Evolutionary conservation across 2,113 vertebrate genomes (phyloP).

Genomic region (Himantopus leucocephalus): DNA sequence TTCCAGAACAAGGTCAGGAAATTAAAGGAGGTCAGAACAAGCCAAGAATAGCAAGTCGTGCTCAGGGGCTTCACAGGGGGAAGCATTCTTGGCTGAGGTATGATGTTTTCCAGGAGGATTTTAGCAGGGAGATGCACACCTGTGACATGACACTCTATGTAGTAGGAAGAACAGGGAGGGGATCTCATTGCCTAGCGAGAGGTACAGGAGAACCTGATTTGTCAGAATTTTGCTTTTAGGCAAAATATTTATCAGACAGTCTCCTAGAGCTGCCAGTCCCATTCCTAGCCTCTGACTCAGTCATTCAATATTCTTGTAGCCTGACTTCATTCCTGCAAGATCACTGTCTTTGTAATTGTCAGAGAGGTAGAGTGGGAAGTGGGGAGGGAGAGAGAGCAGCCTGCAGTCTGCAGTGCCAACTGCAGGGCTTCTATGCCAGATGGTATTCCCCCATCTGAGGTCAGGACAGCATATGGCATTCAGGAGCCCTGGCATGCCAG

Average conservation of each 20-base stretch:
- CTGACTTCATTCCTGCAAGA: conserved; percentile 46
- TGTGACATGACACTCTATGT: neutral
- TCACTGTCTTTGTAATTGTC: neutral
- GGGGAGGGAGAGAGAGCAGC: neutral
- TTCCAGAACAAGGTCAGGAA: conserved; percentile 50
- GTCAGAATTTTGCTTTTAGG: conserved; percentile 13
- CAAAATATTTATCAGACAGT: neutral
- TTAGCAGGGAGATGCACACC: neutral
- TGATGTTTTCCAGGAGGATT: neutral
- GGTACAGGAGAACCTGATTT: neutral
- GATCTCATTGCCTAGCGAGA: neutral
- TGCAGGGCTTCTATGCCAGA: neutral
- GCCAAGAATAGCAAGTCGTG: conserved; percentile 26
- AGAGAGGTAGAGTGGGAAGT: neutral
- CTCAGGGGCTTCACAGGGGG: neutral
- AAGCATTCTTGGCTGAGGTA: conserved; percentile 1
- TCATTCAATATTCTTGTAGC: neutral
- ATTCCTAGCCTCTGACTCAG: conserved; percentile 40
- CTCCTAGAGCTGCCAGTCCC: neutral
- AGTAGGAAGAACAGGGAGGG: neutral
- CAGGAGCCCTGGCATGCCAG: neutral
- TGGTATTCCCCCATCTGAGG: conserved; percentile 22
- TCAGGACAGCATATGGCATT: conserved; percentile 6
- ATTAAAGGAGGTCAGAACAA: conserved; percentile 51
- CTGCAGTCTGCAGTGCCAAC: neutral